Conservation (phyloP, 2,797 vertebrate species). For the Helostoma temminkii region DNA sequence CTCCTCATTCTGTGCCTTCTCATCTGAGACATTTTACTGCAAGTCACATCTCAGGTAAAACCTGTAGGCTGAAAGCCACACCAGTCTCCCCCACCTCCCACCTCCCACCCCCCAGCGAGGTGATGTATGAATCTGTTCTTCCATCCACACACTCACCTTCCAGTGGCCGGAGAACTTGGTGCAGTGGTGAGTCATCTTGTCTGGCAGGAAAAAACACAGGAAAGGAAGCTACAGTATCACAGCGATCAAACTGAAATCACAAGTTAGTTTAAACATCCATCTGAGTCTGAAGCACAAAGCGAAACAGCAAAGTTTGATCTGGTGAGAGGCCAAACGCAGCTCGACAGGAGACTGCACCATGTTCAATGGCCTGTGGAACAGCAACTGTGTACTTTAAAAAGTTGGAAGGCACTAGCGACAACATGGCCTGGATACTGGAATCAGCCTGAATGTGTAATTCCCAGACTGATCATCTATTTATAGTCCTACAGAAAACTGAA, state of each 20-base stretch:
- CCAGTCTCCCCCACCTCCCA: no score
- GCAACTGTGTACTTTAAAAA: not conserved
- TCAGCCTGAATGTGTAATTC: slow-evolving; percentile 12
- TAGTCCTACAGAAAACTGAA: slow-evolving; percentile 7
- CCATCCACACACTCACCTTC: slow-evolving; percentile 86
- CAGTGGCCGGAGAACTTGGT: slow-evolving; percentile 93
- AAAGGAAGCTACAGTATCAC: slow-evolving; percentile 6
- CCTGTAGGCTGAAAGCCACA: not conserved
- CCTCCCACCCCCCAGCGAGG: not conserved
- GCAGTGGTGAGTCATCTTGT: slow-evolving; percentile 90
- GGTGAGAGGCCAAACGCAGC: not conserved
- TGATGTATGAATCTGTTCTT: slow-evolving; percentile 11
- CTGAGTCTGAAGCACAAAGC: not conserved
- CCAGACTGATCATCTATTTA: slow-evolving; percentile 28
- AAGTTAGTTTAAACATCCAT: not conserved
- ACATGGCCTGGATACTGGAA: slow-evolving; percentile 15
- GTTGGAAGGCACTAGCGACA: not conserved
- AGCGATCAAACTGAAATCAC: not conserved
- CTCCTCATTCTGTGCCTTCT: not conserved
- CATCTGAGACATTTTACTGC: not conserved
- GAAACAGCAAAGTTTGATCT: not conserved
- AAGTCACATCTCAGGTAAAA: not conserved
- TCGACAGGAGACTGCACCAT: not conserved
- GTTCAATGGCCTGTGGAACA: slow-evolving; percentile 11
- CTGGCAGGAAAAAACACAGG: slow-evolving; percentile 52